These are phyloP conservation scores for Sander vitreus DNA, from an alignment of 2,113 vertebrate species.

Conservation along the genomic window DNA sequence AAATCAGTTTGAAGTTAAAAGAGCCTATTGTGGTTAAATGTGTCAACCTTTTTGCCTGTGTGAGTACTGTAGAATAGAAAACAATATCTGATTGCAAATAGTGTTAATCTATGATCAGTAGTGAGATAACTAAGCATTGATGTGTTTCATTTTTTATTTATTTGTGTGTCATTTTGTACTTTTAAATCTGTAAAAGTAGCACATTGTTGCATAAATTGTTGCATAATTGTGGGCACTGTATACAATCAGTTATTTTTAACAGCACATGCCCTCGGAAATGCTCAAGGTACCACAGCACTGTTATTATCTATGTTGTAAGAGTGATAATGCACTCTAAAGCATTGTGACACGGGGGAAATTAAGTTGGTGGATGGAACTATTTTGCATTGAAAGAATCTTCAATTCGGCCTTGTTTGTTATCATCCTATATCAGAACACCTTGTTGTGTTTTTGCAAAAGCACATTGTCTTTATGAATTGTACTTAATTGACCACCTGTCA, in stretches of 20 bases:
- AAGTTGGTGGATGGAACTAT: not conserved
- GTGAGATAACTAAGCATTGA: not conserved
- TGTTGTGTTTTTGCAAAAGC: not conserved
- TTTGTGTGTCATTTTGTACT: not conserved
- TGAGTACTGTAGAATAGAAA: not conserved
- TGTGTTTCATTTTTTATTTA: not conserved
- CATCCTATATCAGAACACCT: not conserved
- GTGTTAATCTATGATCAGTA: not conserved
- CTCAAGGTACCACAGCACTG: too few species aligned
- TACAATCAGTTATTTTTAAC: not conserved
- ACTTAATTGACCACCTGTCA: not conserved
- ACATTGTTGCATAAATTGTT: not conserved
- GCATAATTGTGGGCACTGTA: not conserved
- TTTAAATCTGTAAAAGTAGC: not conserved
- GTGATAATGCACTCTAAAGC: not conserved
- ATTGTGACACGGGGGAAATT: not conserved
- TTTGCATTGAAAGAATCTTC: not conserved
- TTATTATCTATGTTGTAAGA: not conserved
- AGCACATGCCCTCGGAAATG: too few species aligned
- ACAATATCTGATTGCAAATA: not conserved
- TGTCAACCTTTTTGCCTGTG: not conserved
- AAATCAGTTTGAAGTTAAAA: conserved; percentile 61
- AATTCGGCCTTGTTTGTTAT: not conserved
- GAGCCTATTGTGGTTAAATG: conserved; percentile 21
- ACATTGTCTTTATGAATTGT: not conserved